phyloP scores from a whole-genome alignment of 2,888 invertebrate species.

The Cheiracanthium punctorium region DNA sequence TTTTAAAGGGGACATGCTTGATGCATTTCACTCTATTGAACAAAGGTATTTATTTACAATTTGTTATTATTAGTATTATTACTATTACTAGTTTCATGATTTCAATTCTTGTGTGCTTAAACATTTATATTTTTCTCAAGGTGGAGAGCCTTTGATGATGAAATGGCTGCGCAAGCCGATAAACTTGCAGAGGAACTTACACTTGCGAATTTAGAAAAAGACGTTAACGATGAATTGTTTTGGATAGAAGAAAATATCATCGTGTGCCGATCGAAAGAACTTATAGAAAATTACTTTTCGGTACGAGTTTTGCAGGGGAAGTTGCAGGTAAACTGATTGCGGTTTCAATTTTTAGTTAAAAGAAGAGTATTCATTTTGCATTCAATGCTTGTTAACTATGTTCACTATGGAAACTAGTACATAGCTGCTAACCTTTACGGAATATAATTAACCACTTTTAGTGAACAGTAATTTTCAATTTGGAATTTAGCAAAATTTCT shows the following conservation, averaged over 20 bases:
- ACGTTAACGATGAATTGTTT: slow-evolving; percentile 92
- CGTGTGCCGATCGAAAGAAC: slow-evolving; percentile 83
- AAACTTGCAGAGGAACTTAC: slow-evolving; percentile 92
- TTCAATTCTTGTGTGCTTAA: too few relatives aligned
- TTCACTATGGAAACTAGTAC: too few relatives aligned
- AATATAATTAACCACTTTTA: too few relatives aligned
- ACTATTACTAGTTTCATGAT: too few relatives aligned
- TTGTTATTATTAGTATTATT: too few relatives aligned
- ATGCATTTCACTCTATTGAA: not conserved
- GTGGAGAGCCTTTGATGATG: slow-evolving; percentile 85
- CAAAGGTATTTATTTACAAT: too few relatives aligned
- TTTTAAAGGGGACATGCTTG: not conserved
- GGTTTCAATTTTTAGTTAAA: too few relatives aligned
- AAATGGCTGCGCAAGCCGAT: slow-evolving; percentile 91
- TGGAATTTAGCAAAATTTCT: too few relatives aligned
- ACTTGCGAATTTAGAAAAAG: slow-evolving; percentile 91
- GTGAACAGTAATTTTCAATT: too few relatives aligned
- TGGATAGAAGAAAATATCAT: slow-evolving; percentile 89
- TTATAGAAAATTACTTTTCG: slow-evolving; percentile 82
- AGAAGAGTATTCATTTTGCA: too few relatives aligned
- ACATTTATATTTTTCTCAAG: slow-evolving; percentile 10
- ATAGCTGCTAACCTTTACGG: too few relatives aligned
- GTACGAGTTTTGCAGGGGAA: slow-evolving; percentile 94
- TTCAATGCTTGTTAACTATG: too few relatives aligned
- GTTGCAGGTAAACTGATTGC: slow-evolving; percentile 84